These are phyloP conservation scores for Allobates femoralis DNA, from an alignment of 2,797 vertebrate genomes.

Conservation along the genomic window DNA sequence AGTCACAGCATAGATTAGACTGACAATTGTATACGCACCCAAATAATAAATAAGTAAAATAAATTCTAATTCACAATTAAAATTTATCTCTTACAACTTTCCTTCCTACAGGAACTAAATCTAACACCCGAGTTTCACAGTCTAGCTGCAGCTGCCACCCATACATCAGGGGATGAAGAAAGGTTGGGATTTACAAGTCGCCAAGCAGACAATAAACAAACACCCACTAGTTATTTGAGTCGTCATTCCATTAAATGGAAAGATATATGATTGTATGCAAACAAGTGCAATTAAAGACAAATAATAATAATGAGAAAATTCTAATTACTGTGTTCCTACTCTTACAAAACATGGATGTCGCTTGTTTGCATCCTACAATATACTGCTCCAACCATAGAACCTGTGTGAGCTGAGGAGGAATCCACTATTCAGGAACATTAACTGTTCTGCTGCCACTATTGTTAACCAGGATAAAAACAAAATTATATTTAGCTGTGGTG, in stretches of 20 bases:
- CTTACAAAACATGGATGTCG: neutral
- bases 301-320: slow-evolving; percentile 43
- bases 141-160: slow-evolving; percentile 33
- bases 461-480: too few species aligned
- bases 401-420: neutral
- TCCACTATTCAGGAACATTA: neutral
- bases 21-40: too few species aligned
- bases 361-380: slow-evolving; percentile 3
- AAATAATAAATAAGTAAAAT: too few species aligned
- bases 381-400: neutral
- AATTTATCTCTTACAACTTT: neutral
- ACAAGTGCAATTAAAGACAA: slow-evolving; percentile 54
- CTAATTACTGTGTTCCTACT: slow-evolving; percentile 33
- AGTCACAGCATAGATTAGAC: too few species aligned
- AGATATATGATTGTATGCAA: slow-evolving; percentile 41
- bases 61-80: too few species aligned
- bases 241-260: slow-evolving; percentile 22
- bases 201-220: slow-evolving; percentile 49
- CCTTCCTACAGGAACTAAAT: neutral
- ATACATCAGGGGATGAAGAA: slow-evolving; percentile 7
- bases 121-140: neutral
- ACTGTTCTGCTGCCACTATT: neutral
- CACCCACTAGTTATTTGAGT: slow-evolving; percentile 35
- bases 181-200: slow-evolving; percentile 24
- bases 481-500: neutral